Evolutionary conservation across 2,113 vertebrate species (phyloP).

Genomic region (Tringa solitaria): DNA sequence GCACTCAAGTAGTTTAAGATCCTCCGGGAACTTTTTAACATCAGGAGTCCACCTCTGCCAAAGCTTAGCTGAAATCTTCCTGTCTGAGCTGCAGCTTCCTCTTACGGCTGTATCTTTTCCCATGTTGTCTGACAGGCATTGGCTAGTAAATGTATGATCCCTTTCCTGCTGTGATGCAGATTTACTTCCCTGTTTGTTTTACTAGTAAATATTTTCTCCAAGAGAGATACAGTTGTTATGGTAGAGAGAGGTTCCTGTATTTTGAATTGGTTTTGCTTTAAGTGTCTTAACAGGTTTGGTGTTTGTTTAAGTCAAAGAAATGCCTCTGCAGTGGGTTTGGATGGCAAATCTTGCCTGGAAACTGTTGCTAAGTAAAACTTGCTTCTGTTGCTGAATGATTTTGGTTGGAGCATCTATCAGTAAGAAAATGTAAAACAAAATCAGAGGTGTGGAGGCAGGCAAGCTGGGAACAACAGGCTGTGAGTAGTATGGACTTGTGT

Average conservation of each 20-base stretch:
- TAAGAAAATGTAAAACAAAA: neutral
- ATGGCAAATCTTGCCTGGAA: slow-evolving; percentile 1
- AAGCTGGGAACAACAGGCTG: neutral
- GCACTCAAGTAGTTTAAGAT: neutral
- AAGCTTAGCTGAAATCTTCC: neutral
- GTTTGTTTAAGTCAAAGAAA: neutral
- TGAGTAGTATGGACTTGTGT: neutral
- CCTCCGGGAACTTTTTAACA: neutral
- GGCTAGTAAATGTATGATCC: neutral
- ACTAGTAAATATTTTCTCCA: neutral
- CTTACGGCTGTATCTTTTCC: neutral
- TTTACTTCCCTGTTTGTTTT: neutral
- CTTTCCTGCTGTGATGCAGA: neutral
- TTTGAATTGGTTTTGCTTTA: neutral
- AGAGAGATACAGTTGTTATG: neutral
- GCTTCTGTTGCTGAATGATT: neutral
- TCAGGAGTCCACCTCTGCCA: neutral
- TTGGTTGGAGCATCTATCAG: neutral
- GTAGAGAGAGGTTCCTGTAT: neutral
- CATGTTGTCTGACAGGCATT: neutral
- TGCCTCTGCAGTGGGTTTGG: neutral
- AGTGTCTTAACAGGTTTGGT: neutral
- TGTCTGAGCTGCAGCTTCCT: neutral
- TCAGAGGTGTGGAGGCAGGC: neutral
- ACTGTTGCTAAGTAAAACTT: slow-evolving; percentile 32